Base-by-base conservation (phyloP, 2,113 vertebrate genomes). In the Halichoerus grypus region DNA sequence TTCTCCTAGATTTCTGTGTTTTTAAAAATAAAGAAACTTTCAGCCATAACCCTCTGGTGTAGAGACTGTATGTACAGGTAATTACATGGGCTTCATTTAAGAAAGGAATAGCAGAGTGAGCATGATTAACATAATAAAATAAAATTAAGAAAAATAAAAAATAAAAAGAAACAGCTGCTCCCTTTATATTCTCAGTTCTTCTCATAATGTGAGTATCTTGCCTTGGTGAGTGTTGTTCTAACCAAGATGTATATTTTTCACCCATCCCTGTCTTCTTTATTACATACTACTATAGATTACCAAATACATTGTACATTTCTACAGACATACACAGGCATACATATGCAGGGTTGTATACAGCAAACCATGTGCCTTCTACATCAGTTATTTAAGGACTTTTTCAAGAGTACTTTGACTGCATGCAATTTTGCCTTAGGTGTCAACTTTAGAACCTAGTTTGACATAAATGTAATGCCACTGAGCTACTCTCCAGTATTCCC, bases 381-480 rank as follows among this genome's bases (percentile, higher is more conserved):
- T 49, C n/a, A 86, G 7, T 79, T 92, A 88, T 88, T 93, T 79
- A 97, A 87, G 57, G 6, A 2, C 31, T 94, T 65, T 94, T 95
- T 95, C 55, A 42, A 91, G 74, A 88, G 9, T 59, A 42, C 51
- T 91, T 96, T 91, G 80, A 92, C 74, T 59, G 80, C 16, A 39
- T 24, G 31, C 8, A 76, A 82, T 61, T 77, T 97, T 80, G 21
- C 49, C 57, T 81, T 79, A 88, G 61, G 59, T 84, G 57, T 96
- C 97, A 85, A 84, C 71, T 88, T 92, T 55, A 67, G 61, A 95
- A 86, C 10, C 11, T 77, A 59, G 46, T 36, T 83, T 61, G 39
- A 59, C 67, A 67, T 94, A 57, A 91, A 71, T 67, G 82, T 14
- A 95, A 11, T 31, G 16, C 26, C 49, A 12, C 57, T 59, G 49